Evolutionary conservation across 2,797 vertebrate species (phyloP), one percentile per base, ranked within the genome.

Genomic region (Rhynchotus rufescens): DNA sequence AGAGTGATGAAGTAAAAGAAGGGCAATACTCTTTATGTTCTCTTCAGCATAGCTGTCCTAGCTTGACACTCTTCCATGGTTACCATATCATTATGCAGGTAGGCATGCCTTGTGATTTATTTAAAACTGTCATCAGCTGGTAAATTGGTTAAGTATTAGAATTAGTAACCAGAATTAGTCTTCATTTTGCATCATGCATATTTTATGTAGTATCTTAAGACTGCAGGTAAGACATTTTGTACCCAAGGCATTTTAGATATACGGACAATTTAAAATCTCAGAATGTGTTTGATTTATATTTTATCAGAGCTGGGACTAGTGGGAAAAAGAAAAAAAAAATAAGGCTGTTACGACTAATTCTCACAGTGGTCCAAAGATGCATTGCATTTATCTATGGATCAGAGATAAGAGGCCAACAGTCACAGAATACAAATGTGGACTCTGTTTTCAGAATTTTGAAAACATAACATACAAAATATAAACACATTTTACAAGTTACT

Each of bases 281-380:
- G 49, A 60, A 82, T 30, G 15, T 28, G 25, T 65, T 74, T 82
- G 38, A 64, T 59, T 68, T 64, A 26, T 67, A 32, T 74, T 89
- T 68, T 78, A 54, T 42, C 62, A 65, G 32, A 69, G 26, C 13
- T 38, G 32, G 30, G 20, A 42, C 11, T 21, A 20, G 6, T 6
- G 1, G 2, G 4, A 22, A 4, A 21, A 57, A 16, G 7, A 6
- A 23, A 28, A 32, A 52, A 13, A 52, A 28, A 42, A 10, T 1
- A 52, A 54, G 17, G 4, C 16, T 61, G 59, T 85, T 36, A 69
- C 19, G 17, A 47, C 17, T 68, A 73, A 3, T 12, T 65, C 10
- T 66, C 76, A 28, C 1, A 9, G 25, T 3, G 0, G 22, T 42
- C 28, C 21, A 54, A 54, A 86, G 8, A 23, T 45, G 5, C 12